Evolutionary conservation across 2,888 invertebrate genomes (phyloP).

Genomic region (Drosophila paramelanica): DNA sequence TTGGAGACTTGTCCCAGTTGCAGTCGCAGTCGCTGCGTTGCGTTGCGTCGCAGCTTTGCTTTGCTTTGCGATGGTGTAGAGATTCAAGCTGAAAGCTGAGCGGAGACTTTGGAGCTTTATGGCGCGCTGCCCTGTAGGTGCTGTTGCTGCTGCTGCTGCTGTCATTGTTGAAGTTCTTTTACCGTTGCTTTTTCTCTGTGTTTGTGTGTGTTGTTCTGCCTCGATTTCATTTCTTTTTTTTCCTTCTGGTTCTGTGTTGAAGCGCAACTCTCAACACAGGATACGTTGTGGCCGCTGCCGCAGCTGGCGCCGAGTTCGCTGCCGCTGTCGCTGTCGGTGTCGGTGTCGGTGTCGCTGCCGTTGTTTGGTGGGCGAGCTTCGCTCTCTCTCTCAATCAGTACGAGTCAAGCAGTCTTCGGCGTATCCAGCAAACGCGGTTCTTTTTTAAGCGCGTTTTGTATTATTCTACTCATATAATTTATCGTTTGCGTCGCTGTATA

Average conservation of each 20-base stretch:
- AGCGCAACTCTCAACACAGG: slow-evolving; percentile 76
- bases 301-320: slow-evolving; percentile 22
- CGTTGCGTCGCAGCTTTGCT: slow-evolving; percentile 18
- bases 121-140: slow-evolving; percentile 40
- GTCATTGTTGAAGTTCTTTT: slow-evolving; percentile 22
- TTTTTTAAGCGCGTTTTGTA: slow-evolving; percentile 85
- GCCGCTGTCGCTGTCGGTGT: slow-evolving; percentile 24
- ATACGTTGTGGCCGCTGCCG: slow-evolving; percentile 66
- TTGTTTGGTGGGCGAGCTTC: slow-evolving; percentile 39
- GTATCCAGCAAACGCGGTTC: slow-evolving; percentile 85
- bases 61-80: slow-evolving; percentile 34
- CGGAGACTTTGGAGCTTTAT: slow-evolving; percentile 49
- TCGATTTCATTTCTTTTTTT: slow-evolving; percentile 8
- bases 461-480: slow-evolving; percentile 86
- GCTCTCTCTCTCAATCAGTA: slow-evolving; percentile 81
- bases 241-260: slow-evolving; percentile 14
- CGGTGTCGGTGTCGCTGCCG: slow-evolving; percentile 15
- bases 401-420: slow-evolving; percentile 85
- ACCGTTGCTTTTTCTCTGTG: slow-evolving; percentile 14
- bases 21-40: slow-evolving; percentile 28
- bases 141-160: slow-evolving; percentile 12
- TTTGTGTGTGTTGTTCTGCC: slow-evolving; percentile 22
- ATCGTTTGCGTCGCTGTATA: slow-evolving; percentile 85
- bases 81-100: slow-evolving; percentile 58
- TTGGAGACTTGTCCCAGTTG: slow-evolving; percentile 59